These are phyloP conservation scores for Andrena minutula DNA, from an alignment of 2,888 invertebrate genomes.

Conservation along the genomic window DNA sequence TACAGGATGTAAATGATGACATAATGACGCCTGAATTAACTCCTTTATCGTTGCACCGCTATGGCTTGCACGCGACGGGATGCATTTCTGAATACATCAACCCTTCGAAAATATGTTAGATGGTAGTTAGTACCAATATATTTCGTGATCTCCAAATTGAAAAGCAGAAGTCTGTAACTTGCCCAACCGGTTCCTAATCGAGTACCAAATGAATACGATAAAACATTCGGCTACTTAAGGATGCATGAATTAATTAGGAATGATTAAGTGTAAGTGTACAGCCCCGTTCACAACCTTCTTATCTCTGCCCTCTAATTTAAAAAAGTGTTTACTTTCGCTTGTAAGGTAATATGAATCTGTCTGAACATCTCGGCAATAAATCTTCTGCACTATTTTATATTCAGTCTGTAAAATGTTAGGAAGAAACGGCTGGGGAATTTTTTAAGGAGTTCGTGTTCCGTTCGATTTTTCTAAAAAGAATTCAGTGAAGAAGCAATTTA, in stretches of 20 bases:
- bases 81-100: neutral
- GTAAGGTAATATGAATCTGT: neutral
- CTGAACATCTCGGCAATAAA: neutral
- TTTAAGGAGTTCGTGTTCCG: neutral
- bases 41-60: neutral
- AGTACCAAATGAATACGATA: conserved; percentile 4
- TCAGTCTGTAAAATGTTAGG: neutral
- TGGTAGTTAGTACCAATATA: neutral
- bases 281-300: neutral
- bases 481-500: neutral
- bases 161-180: neutral
- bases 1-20: conserved; percentile 18
- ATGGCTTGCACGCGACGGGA: neutral
- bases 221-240: neutral
- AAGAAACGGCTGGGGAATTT: neutral
- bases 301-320: neutral
- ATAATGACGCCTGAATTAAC: conserved; percentile 13
- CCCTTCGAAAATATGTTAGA: neutral
- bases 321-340: neutral
- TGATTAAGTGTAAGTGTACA: neutral
- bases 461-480: neutral
- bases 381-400: neutral
- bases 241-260: conserved; percentile 10
- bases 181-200: conserved; percentile 1
- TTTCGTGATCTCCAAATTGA: conserved; percentile 10